Percentiles rank a stretch among this genome's conserved stretches.
These are phyloP conservation scores for Naja naja DNA, from an alignment of 2,113 vertebrate species.

Conservation along the genomic window DNA sequence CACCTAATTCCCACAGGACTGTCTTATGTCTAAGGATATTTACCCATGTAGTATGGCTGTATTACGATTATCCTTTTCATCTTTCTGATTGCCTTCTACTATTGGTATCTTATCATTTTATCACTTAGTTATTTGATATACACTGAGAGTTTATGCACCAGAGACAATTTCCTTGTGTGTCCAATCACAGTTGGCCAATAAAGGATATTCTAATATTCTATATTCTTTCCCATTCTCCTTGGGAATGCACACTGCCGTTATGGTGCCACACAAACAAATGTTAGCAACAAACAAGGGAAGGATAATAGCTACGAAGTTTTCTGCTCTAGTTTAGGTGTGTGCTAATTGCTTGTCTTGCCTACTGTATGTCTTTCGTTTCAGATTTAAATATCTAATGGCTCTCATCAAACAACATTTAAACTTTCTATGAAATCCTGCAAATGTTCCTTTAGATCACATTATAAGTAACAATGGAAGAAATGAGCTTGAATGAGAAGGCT, in stretches of 20 bases:
- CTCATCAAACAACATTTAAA: constrained; percentile 72
- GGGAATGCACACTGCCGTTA: background rate
- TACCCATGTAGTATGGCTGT: background rate
- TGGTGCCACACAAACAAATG: background rate
- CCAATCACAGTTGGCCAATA: background rate
- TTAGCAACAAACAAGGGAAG: background rate
- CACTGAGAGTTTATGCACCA: background rate
- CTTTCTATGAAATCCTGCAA: constrained; percentile 65
- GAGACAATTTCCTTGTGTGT: background rate
- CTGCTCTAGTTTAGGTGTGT: constrained; percentile 38
- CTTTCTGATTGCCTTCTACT: background rate
- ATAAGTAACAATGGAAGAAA: constrained; percentile 66
- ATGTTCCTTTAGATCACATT: constrained; percentile 63
- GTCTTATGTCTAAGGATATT: too few species aligned
- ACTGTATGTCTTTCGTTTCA: constrained; percentile 30
- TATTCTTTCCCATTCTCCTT: background rate
- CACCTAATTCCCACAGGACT: background rate
- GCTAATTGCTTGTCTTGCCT: constrained; percentile 52
- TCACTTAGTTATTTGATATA: background rate
- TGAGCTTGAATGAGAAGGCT: constrained; percentile 64
- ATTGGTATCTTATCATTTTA: background rate
- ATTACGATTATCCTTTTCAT: background rate
- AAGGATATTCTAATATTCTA: background rate
- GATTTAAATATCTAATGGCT: constrained; percentile 68
- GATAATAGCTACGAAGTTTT: constrained; percentile 42